Conservation (phyloP, 2,888 invertebrate species). For the Lamproptera curius region DNA sequence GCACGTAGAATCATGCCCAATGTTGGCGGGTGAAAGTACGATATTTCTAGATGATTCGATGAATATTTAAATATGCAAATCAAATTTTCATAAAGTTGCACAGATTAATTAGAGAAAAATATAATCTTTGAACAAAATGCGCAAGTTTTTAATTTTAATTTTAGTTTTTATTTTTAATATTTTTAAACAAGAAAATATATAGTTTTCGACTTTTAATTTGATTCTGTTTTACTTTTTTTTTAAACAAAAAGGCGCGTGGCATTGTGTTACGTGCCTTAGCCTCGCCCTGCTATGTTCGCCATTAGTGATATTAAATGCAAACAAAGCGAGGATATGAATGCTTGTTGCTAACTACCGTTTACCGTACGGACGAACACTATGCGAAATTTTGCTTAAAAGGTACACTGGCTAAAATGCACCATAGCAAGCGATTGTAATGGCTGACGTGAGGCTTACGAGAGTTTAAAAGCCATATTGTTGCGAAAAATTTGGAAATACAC, state of each 20-base stretch:
- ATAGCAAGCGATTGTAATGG: too few relatives aligned
- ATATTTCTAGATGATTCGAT: constrained; percentile 6
- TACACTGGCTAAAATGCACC: too few relatives aligned
- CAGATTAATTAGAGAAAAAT: background rate
- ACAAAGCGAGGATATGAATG: constrained; percentile 2
- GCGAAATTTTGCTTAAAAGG: background rate
- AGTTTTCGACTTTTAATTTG: too few relatives aligned
- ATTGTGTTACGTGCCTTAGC: background rate
- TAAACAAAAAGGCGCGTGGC: background rate
- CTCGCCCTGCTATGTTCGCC: constrained; percentile 2
- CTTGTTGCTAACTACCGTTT: background rate
- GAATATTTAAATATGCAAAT: constrained; percentile 15
- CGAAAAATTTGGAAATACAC: too few relatives aligned
- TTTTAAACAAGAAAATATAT: too few relatives aligned
- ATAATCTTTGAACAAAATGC: too few relatives aligned
- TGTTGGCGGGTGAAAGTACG: constrained; percentile 13
- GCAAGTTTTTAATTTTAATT: too few relatives aligned
- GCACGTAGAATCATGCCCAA: background rate
- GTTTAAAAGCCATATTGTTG: too few relatives aligned
- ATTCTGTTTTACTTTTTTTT: background rate
- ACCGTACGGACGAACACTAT: background rate
- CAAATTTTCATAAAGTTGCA: constrained; percentile 4
- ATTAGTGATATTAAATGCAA: constrained; percentile 19
- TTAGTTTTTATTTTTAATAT: too few relatives aligned
- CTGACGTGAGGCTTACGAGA: too few relatives aligned